These are phyloP conservation scores for Silurus lanzhouensis DNA, from an alignment of 2,797 vertebrate genomes.

Conservation along the genomic window DNA sequence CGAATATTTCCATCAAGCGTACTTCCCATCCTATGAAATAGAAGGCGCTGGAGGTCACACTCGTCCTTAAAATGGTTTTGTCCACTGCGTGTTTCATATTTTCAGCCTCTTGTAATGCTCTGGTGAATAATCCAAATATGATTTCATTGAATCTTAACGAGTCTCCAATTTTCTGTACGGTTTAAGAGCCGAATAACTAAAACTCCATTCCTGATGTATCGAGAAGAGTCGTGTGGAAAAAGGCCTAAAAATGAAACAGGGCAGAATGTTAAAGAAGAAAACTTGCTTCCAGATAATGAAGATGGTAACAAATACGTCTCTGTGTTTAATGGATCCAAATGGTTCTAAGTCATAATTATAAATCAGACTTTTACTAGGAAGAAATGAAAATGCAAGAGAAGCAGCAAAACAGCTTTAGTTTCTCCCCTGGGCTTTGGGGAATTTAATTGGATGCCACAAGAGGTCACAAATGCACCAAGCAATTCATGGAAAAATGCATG, in stretches of 20 bases:
- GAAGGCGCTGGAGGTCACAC: not conserved
- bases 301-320: too few relatives aligned
- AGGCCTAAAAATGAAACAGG: not conserved
- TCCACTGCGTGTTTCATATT: not conserved
- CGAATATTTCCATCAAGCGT: not conserved
- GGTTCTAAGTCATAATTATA: not conserved
- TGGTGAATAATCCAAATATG: not conserved
- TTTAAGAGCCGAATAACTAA: not conserved
- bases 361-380: not conserved
- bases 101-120: not conserved
- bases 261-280: not conserved
- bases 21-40: not conserved
- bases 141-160: not conserved
- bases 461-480: not conserved
- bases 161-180: not conserved
- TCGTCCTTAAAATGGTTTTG: not conserved
- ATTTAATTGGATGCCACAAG: conserved; percentile 5
- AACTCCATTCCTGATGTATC: not conserved
- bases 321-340: not conserved
- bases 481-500: not conserved
- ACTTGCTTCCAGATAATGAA: not conserved
- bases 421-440: not conserved
- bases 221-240: not conserved
- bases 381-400: not conserved
- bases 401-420: not conserved